These are phyloP conservation scores for Polydrusus cervinus DNA, from an alignment of 2,888 invertebrate species.

Conservation along the genomic window DNA sequence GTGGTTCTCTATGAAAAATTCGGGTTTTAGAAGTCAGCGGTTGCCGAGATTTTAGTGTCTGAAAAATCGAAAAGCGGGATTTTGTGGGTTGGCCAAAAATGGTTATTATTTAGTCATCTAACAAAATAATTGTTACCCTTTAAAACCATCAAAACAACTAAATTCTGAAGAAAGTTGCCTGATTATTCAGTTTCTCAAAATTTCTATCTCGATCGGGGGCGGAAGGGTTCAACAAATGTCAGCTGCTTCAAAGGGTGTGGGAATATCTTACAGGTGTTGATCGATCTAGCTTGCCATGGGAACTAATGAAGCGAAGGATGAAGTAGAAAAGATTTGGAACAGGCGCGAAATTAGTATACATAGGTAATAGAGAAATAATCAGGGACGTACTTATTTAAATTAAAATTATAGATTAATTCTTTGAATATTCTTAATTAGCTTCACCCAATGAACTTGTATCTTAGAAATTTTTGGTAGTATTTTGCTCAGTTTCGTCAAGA, in stretches of 20 bases:
- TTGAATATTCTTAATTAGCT: too few species aligned
- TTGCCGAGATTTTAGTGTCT: too few species aligned
- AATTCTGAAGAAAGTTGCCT: conserved; percentile 22
- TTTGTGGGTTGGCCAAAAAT: too few species aligned
- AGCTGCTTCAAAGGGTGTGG: conserved; percentile 68
- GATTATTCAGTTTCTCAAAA: background rate
- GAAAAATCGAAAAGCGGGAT: too few species aligned
- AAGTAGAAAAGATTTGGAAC: conserved; percentile 10
- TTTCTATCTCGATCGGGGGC: conserved; percentile 58
- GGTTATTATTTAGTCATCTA: too few species aligned
- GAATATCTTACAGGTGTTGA: conserved; percentile 69
- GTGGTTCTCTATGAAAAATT: too few species aligned
- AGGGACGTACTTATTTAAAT: background rate
- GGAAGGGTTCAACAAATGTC: conserved; percentile 67
- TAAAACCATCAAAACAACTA: conserved; percentile 8
- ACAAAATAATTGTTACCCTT: background rate
- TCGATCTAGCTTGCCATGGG: conserved; percentile 55
- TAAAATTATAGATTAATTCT: background rate
- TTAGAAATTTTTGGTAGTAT: too few species aligned
- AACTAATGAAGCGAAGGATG: conserved; percentile 45
- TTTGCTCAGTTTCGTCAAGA: too few species aligned
- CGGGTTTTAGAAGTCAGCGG: too few species aligned
- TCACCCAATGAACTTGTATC: too few species aligned
- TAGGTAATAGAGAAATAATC: background rate
- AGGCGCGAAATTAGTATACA: conserved; percentile 10